These are phyloP conservation scores for Leptinotarsa peninsularis DNA, from an alignment of 2,888 invertebrate genomes.

Conservation along the genomic window DNA sequence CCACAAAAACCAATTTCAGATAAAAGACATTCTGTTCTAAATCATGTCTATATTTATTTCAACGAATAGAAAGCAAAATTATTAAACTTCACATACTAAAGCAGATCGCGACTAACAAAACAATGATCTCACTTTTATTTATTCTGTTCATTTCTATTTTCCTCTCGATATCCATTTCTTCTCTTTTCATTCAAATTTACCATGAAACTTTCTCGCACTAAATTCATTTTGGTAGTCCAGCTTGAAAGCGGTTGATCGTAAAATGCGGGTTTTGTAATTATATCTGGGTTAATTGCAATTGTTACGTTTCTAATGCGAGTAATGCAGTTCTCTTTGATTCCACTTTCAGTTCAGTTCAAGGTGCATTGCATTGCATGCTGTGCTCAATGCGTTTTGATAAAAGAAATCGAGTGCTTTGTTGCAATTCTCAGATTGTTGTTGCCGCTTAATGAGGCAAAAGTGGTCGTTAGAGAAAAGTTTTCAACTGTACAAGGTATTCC, in stretches of 20 bases:
- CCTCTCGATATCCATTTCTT: neutral
- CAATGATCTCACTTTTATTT: neutral
- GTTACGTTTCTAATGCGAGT: conserved; percentile 33
- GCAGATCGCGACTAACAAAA: neutral
- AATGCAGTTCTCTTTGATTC: conserved; percentile 40
- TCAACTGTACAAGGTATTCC: neutral
- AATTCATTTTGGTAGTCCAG: conserved; percentile 10
- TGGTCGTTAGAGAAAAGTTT: neutral
- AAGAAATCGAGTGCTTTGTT: conserved; percentile 25
- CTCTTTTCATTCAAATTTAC: neutral
- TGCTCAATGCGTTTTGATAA: conserved; percentile 14
- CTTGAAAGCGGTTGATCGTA: neutral
- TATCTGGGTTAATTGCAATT: conserved; percentile 45
- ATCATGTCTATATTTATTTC: too few relatives aligned
- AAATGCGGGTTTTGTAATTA: conserved; percentile 38
- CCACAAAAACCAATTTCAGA: too few relatives aligned
- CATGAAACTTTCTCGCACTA: neutral
- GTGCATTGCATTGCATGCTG: conserved; percentile 37
- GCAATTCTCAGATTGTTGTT: neutral
- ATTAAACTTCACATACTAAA: too few relatives aligned
- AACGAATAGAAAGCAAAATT: too few relatives aligned
- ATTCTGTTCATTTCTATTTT: neutral
- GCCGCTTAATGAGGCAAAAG: neutral
- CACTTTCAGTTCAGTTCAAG: conserved; percentile 42
- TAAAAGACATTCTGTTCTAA: too few relatives aligned